Conservation (phyloP, 2,113 vertebrate species). For the Leptocoma aspasia region DNA sequence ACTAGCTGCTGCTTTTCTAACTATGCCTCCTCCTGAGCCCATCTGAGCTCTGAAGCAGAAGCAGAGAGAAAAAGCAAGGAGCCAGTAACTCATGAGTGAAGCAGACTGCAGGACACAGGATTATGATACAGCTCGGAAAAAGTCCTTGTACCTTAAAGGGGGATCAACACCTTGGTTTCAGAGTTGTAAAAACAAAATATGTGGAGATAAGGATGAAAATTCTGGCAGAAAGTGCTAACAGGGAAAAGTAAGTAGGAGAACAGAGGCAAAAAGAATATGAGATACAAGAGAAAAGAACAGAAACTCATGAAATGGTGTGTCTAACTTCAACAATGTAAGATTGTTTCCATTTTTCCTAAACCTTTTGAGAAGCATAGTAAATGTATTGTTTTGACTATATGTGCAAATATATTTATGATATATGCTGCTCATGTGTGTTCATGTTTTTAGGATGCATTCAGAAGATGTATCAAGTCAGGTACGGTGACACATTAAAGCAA, state of each 20-base stretch:
- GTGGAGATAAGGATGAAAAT: not conserved
- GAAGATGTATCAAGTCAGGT: not conserved
- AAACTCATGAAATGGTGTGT: not conserved
- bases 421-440: not conserved
- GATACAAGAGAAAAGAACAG: not conserved
- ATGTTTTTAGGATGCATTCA: not conserved
- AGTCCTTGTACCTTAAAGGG: not conserved
- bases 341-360: not conserved
- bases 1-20: conserved; percentile 3
- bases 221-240: not conserved
- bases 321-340: not conserved
- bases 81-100: not conserved
- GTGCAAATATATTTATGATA: not conserved
- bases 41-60: not conserved
- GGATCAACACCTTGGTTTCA: not conserved
- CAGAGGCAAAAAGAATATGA: not conserved
- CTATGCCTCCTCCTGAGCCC: not conserved
- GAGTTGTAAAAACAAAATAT: not conserved
- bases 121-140: not conserved
- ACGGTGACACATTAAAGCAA: not conserved
- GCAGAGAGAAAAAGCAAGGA: not conserved
- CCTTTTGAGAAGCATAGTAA: not conserved
- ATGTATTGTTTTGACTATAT: not conserved
- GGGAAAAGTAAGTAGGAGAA: not conserved
- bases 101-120: not conserved